phyloP scores from a whole-genome alignment of 2,888 invertebrate species.

The Limnephilus marmoratus region DNA sequence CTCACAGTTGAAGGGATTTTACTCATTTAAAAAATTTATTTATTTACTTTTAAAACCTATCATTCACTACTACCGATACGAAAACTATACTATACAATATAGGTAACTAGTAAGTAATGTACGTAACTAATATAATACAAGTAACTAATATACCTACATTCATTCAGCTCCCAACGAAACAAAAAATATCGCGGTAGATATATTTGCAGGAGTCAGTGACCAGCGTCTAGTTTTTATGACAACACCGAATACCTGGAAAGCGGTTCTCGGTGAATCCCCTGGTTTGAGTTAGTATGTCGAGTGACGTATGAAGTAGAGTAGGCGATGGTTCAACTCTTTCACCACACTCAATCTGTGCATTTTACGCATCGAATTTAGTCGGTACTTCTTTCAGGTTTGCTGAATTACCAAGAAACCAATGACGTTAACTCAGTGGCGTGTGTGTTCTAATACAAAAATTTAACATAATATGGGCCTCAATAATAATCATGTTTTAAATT shows the following conservation, averaged over 20 bases:
- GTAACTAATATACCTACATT: not conserved
- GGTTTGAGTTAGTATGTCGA: not conserved
- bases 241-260: not conserved
- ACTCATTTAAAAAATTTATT: too few relatives aligned
- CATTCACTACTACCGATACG: not conserved
- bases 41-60: too few relatives aligned
- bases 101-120: too few relatives aligned
- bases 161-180: not conserved
- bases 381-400: not conserved
- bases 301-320: not conserved
- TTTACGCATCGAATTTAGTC: not conserved
- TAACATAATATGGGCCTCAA: too few relatives aligned
- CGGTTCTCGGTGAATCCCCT: not conserved
- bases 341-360: not conserved
- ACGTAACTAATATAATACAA: not conserved
- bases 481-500: too few relatives aligned
- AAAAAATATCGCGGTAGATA: not conserved
- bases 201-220: not conserved
- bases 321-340: not conserved
- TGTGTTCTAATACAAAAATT: too few relatives aligned
- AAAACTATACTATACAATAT: not conserved
- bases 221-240: not conserved
- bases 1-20: not conserved
- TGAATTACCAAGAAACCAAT: not conserved
- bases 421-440: not conserved